A percentile compares a stretch with the other conserved stretches of the same genome.
Conservation (phyloP, 2,113 vertebrate species). For the Catharus bicknelli region DNA sequence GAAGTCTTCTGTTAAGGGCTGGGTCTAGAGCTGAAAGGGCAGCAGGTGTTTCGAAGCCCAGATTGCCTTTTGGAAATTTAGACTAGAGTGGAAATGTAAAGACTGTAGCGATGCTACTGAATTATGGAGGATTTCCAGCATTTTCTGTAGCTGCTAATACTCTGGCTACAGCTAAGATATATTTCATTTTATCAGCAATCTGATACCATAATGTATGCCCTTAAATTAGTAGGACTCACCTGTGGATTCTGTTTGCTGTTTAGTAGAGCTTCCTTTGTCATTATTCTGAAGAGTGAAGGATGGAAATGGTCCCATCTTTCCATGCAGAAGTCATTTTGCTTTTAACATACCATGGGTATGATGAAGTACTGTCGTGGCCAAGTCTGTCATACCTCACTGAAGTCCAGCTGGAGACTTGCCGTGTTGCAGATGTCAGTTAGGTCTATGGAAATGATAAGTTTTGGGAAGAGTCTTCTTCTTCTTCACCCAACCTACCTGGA, state of each 20-base stretch:
- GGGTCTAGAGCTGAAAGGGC: background rate
- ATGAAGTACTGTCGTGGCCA: accelerated
- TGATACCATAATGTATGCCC: background rate
- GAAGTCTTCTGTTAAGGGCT: background rate
- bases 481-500: background rate
- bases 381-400: background rate
- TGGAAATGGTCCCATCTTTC: background rate
- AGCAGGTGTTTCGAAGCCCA: background rate
- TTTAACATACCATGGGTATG: background rate
- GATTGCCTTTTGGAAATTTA: background rate
- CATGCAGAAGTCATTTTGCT: background rate
- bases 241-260: background rate
- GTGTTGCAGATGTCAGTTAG: background rate
- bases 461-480: background rate
- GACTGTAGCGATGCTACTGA: background rate
- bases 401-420: background rate
- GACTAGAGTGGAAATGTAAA: background rate
- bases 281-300: background rate
- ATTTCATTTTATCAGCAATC: background rate
- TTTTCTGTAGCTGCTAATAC: background rate
- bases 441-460: background rate
- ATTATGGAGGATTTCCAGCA: background rate
- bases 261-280: background rate
- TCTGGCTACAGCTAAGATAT: background rate
- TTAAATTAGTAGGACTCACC: background rate